Percentiles rank a stretch among this genome's conserved stretches.
These are phyloP conservation scores for Corvus cornix DNA, from an alignment of 2,113 vertebrate species.

Conservation along the genomic window DNA sequence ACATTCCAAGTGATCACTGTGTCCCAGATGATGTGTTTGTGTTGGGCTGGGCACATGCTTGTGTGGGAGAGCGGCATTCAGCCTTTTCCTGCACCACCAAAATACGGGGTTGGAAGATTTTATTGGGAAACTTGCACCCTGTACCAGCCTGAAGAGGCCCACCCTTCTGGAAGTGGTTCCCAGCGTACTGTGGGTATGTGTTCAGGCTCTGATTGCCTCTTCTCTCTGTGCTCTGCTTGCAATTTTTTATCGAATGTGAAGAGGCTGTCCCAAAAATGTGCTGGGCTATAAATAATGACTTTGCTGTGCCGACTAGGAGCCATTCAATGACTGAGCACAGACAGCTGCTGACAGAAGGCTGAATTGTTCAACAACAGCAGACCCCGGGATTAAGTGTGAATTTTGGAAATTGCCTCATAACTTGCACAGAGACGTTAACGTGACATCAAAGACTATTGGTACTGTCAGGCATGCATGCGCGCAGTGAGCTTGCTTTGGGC, in stretches of 20 bases:
- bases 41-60: not conserved
- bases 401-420: not conserved
- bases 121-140: not conserved
- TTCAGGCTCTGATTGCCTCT: not conserved
- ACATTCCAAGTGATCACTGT: accelerated
- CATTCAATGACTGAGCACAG: not conserved
- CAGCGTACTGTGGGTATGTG: accelerated
- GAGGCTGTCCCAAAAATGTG: accelerated
- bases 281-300: not conserved
- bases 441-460: not conserved
- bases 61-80: too few relatives aligned
- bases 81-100: not conserved
- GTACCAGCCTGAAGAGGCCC: not conserved
- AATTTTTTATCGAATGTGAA: not conserved
- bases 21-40: not conserved
- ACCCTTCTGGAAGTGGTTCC: not conserved
- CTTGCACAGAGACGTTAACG: not conserved
- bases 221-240: not conserved
- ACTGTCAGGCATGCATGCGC: not conserved
- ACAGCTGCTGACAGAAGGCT: not conserved
- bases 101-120: not conserved
- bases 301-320: not conserved
- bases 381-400: not conserved
- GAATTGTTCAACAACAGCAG: not conserved
- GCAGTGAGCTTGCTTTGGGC: not conserved